Conservation (phyloP, 1,140 invertebrate genomes). For the Elysia chlorotica region DNA sequence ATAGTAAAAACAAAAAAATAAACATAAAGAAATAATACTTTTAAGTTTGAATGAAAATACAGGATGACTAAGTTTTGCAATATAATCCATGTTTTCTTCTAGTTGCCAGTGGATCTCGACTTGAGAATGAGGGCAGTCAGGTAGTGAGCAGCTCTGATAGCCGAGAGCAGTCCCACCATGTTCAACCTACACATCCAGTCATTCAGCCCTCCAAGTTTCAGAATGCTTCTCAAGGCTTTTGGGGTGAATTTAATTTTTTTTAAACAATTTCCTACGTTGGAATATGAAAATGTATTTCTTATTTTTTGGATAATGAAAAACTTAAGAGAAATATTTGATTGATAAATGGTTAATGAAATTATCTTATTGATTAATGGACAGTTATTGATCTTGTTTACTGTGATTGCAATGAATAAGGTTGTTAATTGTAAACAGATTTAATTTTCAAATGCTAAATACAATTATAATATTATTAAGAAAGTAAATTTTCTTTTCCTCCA, state of each 20-base stretch:
- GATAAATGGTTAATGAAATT: neutral
- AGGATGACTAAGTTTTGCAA: no score
- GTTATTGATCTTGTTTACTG: no score
- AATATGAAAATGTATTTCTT: neutral
- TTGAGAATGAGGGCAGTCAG: no score
- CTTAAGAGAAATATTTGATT: neutral
- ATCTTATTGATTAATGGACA: neutral
- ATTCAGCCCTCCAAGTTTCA: conserved; percentile 13
- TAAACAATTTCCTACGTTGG: neutral
- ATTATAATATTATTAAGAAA: no score
- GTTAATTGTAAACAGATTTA: neutral
- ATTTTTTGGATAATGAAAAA: neutral
- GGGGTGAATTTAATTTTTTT: neutral
- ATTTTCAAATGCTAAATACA: neutral
- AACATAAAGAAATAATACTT: no score
- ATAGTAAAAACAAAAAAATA: no score
- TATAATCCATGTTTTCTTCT: no score
- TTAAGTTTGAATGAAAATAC: no score
- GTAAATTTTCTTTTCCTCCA: neutral
- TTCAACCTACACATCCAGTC: no score
- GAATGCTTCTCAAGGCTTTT: neutral
- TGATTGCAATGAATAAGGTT: no score
- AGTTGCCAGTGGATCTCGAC: no score
- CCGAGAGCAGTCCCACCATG: neutral
- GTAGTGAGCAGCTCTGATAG: conserved; percentile 7